Evolutionary conservation across 2,888 invertebrate genomes (phyloP).

Genomic region (Chrysodeixis includens): DNA sequence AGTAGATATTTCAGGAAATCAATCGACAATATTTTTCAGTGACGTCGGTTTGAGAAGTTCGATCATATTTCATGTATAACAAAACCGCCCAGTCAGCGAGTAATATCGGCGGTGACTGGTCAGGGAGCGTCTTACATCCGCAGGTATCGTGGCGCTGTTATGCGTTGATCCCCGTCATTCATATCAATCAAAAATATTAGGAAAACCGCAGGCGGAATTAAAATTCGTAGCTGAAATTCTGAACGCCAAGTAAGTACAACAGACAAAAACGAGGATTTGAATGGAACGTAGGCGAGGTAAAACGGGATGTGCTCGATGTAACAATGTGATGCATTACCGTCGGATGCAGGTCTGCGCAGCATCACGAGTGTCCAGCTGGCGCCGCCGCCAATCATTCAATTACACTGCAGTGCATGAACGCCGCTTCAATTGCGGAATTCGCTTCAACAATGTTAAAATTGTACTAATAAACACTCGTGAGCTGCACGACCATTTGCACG

Average conservation of each 20-base stretch:
- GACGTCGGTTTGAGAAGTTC: background rate
- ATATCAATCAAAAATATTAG: background rate
- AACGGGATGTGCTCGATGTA: constrained; percentile 62
- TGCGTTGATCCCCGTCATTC: background rate
- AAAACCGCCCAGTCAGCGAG: background rate
- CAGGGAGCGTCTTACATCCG: background rate
- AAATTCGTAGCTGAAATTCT: background rate
- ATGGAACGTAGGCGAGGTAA: constrained; percentile 25
- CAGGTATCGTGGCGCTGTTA: background rate
- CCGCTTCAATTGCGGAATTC: constrained; percentile 71
- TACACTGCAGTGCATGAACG: constrained; percentile 68
- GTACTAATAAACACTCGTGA: constrained; percentile 57
- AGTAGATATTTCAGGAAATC: background rate
- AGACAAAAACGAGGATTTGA: background rate
- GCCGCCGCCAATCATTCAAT: constrained; percentile 84
- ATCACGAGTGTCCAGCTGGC: constrained; percentile 82
- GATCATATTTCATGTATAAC: background rate
- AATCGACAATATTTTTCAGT: background rate
- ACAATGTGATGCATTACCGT: constrained; percentile 72
- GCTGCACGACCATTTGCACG: constrained; percentile 44
- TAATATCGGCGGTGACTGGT: constrained; percentile 1
- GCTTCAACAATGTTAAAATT: constrained; percentile 64
- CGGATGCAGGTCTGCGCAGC: constrained; percentile 76
- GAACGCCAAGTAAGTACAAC: background rate
- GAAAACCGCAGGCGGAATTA: background rate